Evolutionary conservation across 2,888 invertebrate genomes (phyloP).

Genomic region (Hypomecis atomaria): DNA sequence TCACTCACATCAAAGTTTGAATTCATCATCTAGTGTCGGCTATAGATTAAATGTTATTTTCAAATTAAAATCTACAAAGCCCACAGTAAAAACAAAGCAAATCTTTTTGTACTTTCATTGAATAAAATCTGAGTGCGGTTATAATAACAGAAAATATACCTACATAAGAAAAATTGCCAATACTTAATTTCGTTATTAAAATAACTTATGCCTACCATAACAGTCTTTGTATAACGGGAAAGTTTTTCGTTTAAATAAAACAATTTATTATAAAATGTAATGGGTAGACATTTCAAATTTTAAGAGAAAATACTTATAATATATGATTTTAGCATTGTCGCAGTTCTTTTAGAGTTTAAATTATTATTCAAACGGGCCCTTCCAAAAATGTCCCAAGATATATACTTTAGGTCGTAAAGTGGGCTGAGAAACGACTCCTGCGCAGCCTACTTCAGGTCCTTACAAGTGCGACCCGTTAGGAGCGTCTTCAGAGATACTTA

Average conservation of each 20-base stretch:
- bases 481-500: slow-evolving; percentile 25
- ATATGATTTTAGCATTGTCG: background rate
- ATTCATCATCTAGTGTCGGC: too few relatives aligned
- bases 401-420: slow-evolving; percentile 47
- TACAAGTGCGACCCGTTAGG: slow-evolving; percentile 59
- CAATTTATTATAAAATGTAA: background rate
- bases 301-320: background rate
- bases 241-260: background rate
- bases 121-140: too few relatives aligned
- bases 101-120: too few relatives aligned
- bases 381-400: slow-evolving; percentile 24
- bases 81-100: too few relatives aligned
- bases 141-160: too few relatives aligned
- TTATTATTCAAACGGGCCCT: slow-evolving; percentile 26
- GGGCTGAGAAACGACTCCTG: slow-evolving; percentile 54
- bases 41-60: too few relatives aligned
- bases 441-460: slow-evolving; percentile 56
- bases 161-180: too few relatives aligned
- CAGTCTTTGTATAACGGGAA: background rate
- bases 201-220: too few relatives aligned
- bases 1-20: too few relatives aligned
- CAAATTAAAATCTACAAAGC: too few relatives aligned
- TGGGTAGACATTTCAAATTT: background rate
- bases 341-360: slow-evolving; percentile 9
- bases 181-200: too few relatives aligned